Base-by-base conservation (phyloP, 1,140 invertebrate genomes). In the Brachionus manjavacas region DNA sequence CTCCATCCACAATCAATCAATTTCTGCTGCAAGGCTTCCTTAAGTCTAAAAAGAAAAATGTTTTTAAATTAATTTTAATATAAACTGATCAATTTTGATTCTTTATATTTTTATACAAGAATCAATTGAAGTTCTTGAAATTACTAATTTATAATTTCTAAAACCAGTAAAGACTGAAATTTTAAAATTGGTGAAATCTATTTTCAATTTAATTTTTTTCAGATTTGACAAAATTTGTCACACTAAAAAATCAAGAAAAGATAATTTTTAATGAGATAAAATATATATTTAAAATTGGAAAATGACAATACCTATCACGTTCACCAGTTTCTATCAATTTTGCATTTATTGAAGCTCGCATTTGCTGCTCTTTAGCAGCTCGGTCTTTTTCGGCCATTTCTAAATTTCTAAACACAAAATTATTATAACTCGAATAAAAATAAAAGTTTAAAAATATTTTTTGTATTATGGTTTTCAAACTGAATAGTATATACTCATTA, bases 1-100 rank as follows among this genome's bases (percentile, higher is more conserved):
- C 93, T 91, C 95, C 95, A 96, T 1, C 95, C 95, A 90, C 94
- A 95, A 89, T 96, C 95, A 28, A 94, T 93, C 39, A 96, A 90
- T 76, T 95, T 90, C 60, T 92, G 92, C 85, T 94, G 91, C 25
- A 96, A 89, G 23, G 96, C 89, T 88, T 96, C 94, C 88, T 94
- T 83, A 20, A 83, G 43, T 49, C 81, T 83, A 23, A 16, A 41
- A 66, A 35, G 14, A 20, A 41, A 35, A 12, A 28, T 9, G 7
- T 0, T 35, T 6, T 35, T 35, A 35, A 35, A 35, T 35, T 35
- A 35, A 35, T 35, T 35, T 35, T 6, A 35, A 35, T 35, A 7
- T 0, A 35, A 35, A 0, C 1, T 4, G 31, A 6, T 35, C 31
- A 7, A 35, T 35, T 35, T 35, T 7, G 31, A 35, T 35, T 35